Evolutionary conservation across 2,888 invertebrate genomes (phyloP).

Genomic region (Cephus sareptanus): DNA sequence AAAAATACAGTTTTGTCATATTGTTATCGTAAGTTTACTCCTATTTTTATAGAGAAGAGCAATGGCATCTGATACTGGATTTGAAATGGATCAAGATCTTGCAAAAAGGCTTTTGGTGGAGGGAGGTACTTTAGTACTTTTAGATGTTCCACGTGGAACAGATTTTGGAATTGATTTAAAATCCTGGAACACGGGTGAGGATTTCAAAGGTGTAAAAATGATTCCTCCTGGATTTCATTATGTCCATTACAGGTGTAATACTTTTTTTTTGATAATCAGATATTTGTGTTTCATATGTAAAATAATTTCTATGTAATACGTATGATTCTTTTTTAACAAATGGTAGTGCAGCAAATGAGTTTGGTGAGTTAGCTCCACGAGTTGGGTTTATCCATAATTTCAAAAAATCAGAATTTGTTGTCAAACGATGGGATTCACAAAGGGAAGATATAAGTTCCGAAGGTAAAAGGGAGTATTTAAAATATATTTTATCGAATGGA

Average conservation of each 20-base stretch:
- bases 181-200: constrained; percentile 89
- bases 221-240: constrained; percentile 97
- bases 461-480: constrained; percentile 60
- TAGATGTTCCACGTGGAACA: constrained; percentile 89
- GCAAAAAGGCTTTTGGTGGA: constrained; percentile 82
- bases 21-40: neutral
- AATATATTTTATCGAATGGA: constrained; percentile 51
- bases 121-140: constrained; percentile 85
- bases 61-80: constrained; percentile 18
- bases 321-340: neutral
- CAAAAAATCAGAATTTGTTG: constrained; percentile 82
- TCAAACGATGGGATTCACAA: constrained; percentile 86
- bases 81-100: constrained; percentile 78
- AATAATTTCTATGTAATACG: neutral
- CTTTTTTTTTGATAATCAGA: constrained; percentile 45
- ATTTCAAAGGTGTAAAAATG: constrained; percentile 97
- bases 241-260: constrained; percentile 83
- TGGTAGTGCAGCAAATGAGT: constrained; percentile 68
- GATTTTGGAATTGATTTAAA: constrained; percentile 97
- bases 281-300: constrained; percentile 23
- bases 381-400: constrained; percentile 91
- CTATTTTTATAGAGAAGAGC: neutral
- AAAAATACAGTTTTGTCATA: neutral
- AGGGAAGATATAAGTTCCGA: constrained; percentile 77
- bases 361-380: constrained; percentile 70